Conservation (phyloP, 92 coral and sea anemone genomes). For the Hydrozoanthus gracilis region DNA sequence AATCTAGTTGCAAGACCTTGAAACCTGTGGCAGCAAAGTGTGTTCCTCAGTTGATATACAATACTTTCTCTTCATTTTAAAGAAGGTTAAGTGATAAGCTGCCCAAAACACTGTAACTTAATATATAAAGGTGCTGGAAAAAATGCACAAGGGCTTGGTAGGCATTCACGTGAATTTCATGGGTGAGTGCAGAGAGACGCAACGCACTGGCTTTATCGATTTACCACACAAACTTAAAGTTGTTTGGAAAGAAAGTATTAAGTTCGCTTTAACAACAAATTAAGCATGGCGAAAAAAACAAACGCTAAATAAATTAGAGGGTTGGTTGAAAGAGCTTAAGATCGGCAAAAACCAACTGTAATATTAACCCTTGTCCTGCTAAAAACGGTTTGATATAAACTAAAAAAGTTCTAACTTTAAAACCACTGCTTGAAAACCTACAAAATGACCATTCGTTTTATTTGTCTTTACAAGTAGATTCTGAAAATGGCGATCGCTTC, state of each 20-base stretch:
- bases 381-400: too few species aligned
- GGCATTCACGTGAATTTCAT: not conserved
- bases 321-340: too few species aligned
- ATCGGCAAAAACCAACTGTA: too few species aligned
- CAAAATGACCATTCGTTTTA: too few species aligned
- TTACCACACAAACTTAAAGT: not conserved
- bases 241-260: not conserved
- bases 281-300: too few species aligned
- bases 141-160: not conserved
- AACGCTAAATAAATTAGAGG: too few species aligned
- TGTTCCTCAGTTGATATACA: not conserved
- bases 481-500: too few species aligned
- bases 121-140: not conserved
- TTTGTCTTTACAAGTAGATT: too few species aligned
- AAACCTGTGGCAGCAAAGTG: not conserved
- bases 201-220: not conserved
- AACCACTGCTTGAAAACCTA: too few species aligned
- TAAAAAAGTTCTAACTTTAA: too few species aligned
- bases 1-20: not conserved
- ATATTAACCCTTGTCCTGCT: too few species aligned
- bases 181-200: not conserved
- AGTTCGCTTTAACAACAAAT: too few species aligned
- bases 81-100: not conserved
- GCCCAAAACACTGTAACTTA: slow-evolving; percentile 11
- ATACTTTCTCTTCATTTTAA: not conserved